These are phyloP conservation scores for Sparus aurata DNA, from an alignment of 2,797 vertebrate genomes.

Conservation along the genomic window DNA sequence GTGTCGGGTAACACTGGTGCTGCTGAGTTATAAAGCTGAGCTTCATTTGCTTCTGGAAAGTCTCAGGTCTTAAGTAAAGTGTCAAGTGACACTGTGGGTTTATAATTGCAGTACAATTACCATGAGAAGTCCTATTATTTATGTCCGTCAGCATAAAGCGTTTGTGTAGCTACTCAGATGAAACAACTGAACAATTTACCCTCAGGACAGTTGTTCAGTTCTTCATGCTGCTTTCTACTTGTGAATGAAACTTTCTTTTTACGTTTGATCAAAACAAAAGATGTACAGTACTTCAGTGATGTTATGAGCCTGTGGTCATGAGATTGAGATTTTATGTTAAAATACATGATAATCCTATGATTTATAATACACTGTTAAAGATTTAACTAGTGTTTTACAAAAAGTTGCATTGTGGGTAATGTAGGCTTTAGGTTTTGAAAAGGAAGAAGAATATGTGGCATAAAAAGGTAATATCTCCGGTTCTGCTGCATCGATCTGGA, in stretches of 20 bases:
- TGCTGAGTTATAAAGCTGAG: neutral
- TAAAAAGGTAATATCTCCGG: too few relatives aligned
- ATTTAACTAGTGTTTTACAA: neutral
- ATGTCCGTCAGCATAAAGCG: neutral
- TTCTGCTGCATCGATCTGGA: too few relatives aligned
- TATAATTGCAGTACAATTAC: constrained; percentile 2
- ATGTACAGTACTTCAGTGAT: too few relatives aligned
- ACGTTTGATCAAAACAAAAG: too few relatives aligned
- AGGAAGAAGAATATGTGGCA: too few relatives aligned
- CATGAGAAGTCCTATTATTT: neutral
- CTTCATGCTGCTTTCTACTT: neutral
- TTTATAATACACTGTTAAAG: neutral
- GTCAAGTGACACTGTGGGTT: constrained; percentile 19
- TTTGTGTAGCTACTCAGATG: neutral
- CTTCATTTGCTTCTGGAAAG: constrained; percentile 1
- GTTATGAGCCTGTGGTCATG: too few relatives aligned
- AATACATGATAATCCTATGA: neutral
- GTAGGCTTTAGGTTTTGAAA: too few relatives aligned
- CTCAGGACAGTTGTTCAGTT: neutral
- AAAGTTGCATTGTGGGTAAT: too few relatives aligned
- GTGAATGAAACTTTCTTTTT: neutral
- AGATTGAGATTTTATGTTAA: neutral
- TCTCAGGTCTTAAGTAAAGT: neutral
- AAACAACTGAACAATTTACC: neutral
- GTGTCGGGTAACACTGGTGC: neutral